Percentiles rank a stretch among this genome's conserved stretches.
Evolutionary conservation across 2,797 vertebrate species (phyloP).

Genomic region (Falco columbarius): DNA sequence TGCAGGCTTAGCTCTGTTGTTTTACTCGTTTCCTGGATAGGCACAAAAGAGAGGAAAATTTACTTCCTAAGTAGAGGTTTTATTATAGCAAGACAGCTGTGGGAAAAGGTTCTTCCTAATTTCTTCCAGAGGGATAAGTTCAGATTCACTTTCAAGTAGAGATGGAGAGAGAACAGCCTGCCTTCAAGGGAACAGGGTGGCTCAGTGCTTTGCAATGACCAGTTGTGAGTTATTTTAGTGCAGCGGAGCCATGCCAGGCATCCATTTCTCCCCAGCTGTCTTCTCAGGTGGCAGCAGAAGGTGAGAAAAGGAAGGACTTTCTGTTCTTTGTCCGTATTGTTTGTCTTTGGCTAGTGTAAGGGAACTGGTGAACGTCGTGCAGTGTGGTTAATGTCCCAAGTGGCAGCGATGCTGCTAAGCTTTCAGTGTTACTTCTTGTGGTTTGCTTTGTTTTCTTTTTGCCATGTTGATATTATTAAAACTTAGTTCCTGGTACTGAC

Average conservation of each 20-base stretch:
- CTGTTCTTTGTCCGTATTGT: fast-evolving
- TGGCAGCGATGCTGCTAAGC: neutral
- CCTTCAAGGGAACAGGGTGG: fast-evolving
- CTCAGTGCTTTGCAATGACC: neutral
- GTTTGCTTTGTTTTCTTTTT: neutral
- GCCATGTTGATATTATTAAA: neutral
- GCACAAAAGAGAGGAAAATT: neutral
- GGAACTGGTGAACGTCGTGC: neutral
- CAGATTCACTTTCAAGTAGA: neutral
- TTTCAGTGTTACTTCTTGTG: neutral
- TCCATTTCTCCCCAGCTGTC: neutral
- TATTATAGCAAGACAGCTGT: neutral
- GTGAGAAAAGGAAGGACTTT: neutral
- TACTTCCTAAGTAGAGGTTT: neutral
- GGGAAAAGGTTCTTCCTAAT: neutral
- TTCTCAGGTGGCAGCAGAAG: neutral
- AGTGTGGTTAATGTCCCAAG: neutral
- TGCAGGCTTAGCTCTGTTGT: neutral
- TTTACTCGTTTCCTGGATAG: neutral
- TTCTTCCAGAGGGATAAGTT: neutral
- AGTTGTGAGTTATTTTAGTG: neutral
- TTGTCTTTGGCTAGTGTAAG: neutral
- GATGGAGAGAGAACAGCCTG: neutral
- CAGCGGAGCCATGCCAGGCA: neutral
- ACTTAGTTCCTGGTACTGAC: neutral